Base-by-base conservation (phyloP, 2,888 invertebrate genomes). In the Drosophila rellima region DNA sequence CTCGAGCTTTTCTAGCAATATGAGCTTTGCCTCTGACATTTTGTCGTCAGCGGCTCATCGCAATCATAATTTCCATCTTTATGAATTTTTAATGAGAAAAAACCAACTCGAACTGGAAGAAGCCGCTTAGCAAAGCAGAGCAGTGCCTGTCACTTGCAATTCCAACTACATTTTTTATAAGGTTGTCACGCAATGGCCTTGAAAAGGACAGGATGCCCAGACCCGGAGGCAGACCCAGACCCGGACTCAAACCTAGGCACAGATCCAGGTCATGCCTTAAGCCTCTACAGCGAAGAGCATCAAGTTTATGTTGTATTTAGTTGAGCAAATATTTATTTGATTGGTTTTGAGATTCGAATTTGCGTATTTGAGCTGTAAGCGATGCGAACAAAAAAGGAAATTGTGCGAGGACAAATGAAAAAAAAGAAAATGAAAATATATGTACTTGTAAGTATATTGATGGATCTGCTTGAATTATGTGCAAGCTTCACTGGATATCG, bases 1-100 rank as follows among this genome's bases (percentile, higher is more conserved):
- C 26, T 52, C 10, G 4, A 17, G 5, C 26, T 59, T 52, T 31
- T n/a, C 54, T 17, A 55, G 48, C 31, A 40, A 47, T 20, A 33
- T 55, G 51, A 63, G 59, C 56, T 56, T 75, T 80, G 78, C 65
- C 60, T 75, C 62, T 84, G 88, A 89, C 88, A 78, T 89, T 88
- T 79, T 82, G 80, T 88, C 86, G 80, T 87, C 79, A 68, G 52
- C 82, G 64, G 66, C 87, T 83, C 84, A 84, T 88, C 79, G 78
- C 78, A 89, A 88, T 86, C 90, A 89, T 80, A 88, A 89, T 89
- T 89, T 88, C 61, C 87, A 89, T 83, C 72, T 73, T 89, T 86
- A 89, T 86, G 90, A 89, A 86, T 88, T 89, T 88, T 85, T 89
- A 86, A 86, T 86, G 89, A 80, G 88, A 82, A 86, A 79, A 77